A percentile compares a stretch with the other conserved stretches of the same genome.
Evolutionary conservation across 2,888 invertebrate genomes (phyloP).

Genomic region (Idaea aversata): DNA sequence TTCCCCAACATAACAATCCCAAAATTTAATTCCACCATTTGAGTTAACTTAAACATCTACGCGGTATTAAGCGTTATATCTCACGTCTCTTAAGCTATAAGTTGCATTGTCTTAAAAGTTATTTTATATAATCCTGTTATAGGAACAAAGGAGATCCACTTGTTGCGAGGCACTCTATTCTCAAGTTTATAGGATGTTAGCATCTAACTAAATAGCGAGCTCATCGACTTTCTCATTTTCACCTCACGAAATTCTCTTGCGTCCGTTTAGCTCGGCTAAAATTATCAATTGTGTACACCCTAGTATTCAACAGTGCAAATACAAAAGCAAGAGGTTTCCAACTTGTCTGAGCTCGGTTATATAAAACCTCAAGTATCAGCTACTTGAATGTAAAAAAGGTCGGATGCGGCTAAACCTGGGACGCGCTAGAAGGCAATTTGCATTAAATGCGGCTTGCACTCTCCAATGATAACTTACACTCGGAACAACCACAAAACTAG

Average conservation of each 20-base stretch:
- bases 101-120: constrained; percentile 26
- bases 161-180: constrained; percentile 45
- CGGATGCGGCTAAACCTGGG: constrained; percentile 55
- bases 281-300: constrained; percentile 63
- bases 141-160: constrained; percentile 47
- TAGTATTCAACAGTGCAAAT: constrained; percentile 60
- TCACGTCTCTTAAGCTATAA: constrained; percentile 20
- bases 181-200: constrained; percentile 49
- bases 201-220: constrained; percentile 41
- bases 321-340: constrained; percentile 62
- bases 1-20: constrained; percentile 42
- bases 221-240: constrained; percentile 50
- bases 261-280: constrained; percentile 46
- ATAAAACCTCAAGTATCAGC: constrained; percentile 70
- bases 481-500: constrained; percentile 45
- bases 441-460: constrained; percentile 73
- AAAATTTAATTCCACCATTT: constrained; percentile 30
- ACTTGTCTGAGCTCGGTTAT: constrained; percentile 57
- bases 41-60: constrained; percentile 8
- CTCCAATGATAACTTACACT: constrained; percentile 68
- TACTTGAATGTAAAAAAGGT: constrained; percentile 74
- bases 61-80: constrained; percentile 7
- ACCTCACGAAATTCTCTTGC: constrained; percentile 50
- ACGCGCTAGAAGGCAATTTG: constrained; percentile 66
- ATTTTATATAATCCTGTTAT: constrained; percentile 30